Base-by-base conservation (phyloP, 30 jellyfish, hydroid and myxozoan genomes). In the Sanderia malayensis region DNA sequence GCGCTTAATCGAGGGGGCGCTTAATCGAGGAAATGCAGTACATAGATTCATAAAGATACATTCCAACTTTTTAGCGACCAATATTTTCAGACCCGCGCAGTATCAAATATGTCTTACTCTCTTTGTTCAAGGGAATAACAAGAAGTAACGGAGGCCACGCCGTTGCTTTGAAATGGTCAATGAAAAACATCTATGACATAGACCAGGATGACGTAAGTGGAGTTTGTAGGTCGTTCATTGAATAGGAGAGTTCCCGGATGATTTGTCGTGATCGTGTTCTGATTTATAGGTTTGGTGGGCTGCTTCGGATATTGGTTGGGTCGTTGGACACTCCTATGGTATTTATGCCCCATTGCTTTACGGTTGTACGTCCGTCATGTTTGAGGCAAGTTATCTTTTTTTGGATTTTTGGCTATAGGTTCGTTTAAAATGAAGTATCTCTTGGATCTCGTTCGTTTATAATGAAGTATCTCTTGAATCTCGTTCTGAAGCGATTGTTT, bases 241-340 rank as follows among this genome's bases (percentile, higher is more conserved):
- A n/a, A n/a, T n/a, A n/a, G n/a, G n/a, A n/a, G n/a, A n/a, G n/a
- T n/a, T n/a, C n/a, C n/a, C n/a, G n/a, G n/a, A n/a, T n/a, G n/a
- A n/a, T n/a, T n/a, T n/a, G n/a, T n/a, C n/a, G n/a, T n/a, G n/a
- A n/a, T n/a, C n/a, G n/a, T n/a, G n/a, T n/a, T n/a, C n/a, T n/a
- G n/a, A n/a, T 32, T 24, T 80, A 2, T 68, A 92, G 98, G 77
- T 84, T 0, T 92, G 96, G 96, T 92, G 98, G 98, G 81, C 98
- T 0, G 96, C 93, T 15, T 92, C 98, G 0, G 98, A 92, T 66
- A 92, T 92, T 58, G 98, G 98, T 11, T 92, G 98, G 98, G 95
- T 92, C 20, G 98, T 92, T 19, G 98, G 98, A 8, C 98, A 92
- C 63, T 92, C 98, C 2, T 92, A 92, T 76, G 70, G 76, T 31